These are phyloP conservation scores for Erebia ligea DNA, from an alignment of 2,888 invertebrate genomes.

Conservation along the genomic window DNA sequence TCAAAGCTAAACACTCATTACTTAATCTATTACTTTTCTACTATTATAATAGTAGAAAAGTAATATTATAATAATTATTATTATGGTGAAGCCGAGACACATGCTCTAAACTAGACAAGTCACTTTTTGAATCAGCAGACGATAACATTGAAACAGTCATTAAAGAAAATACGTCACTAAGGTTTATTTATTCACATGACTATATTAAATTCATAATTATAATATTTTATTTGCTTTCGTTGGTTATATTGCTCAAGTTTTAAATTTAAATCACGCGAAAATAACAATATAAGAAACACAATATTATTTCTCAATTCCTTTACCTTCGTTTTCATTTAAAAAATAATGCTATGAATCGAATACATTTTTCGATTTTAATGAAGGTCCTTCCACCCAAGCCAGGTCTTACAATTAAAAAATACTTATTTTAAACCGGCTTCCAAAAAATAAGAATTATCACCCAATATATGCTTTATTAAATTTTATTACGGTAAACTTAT, in stretches of 20 bases:
- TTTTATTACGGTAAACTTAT: background rate
- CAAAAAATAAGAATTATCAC: background rate
- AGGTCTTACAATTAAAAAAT: background rate
- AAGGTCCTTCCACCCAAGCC: too few species aligned
- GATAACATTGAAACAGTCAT: conserved; percentile 18
- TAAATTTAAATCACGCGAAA: background rate
- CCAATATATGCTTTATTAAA: too few species aligned
- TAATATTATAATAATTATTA: background rate
- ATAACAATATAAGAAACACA: background rate
- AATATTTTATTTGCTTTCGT: conserved; percentile 18
- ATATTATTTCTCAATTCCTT: too few species aligned
- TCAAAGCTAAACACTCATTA: background rate
- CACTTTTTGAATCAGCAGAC: background rate
- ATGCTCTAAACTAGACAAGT: background rate
- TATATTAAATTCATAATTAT: conserved; percentile 21
- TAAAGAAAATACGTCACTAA: conserved; percentile 28
- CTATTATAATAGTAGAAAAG: too few species aligned
- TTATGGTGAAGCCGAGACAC: background rate
- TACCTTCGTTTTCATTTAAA: too few species aligned
- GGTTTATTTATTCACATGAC: conserved; percentile 23
- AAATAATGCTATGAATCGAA: too few species aligned
- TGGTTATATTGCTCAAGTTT: conserved; percentile 3
- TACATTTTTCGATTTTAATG: too few species aligned
- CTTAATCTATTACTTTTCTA: background rate
- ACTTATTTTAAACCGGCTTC: background rate